Percentiles rank a stretch among this genome's conserved stretches.
Evolutionary conservation across 2,113 vertebrate species (phyloP).

Genomic region (Martes martes): DNA sequence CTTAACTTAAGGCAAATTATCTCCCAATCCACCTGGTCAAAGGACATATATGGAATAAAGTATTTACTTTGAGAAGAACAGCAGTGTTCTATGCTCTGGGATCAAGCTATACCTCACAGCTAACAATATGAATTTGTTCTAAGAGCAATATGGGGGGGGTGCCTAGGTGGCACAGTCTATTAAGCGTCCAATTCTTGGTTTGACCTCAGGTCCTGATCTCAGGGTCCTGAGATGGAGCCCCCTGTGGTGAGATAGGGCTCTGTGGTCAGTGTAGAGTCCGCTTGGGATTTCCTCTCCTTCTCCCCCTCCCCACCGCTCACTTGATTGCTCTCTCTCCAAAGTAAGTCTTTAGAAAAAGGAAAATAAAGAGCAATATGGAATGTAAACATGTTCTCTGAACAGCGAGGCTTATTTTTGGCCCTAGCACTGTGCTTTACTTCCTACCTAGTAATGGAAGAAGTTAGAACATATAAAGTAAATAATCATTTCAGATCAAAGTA

Average conservation of each 20-base stretch:
- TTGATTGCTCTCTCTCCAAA: background rate
- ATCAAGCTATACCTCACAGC: background rate
- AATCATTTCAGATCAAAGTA: conserved; percentile 25
- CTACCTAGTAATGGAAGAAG: background rate
- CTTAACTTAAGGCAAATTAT: conserved; percentile 34
- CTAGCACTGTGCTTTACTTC: background rate
- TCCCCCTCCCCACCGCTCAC: background rate
- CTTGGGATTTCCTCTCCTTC: background rate
- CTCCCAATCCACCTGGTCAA: conserved; percentile 9
- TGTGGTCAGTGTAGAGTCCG: background rate
- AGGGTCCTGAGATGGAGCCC: background rate
- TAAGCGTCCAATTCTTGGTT: background rate
- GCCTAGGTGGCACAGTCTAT: background rate
- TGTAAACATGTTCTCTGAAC: conserved; percentile 3
- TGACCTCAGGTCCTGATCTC: background rate
- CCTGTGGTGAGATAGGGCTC: background rate
- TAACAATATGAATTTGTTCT: conserved; percentile 1
- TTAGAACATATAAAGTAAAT: background rate
- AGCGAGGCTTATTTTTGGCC: conserved; percentile 4
- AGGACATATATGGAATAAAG: background rate
- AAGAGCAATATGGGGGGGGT: background rate
- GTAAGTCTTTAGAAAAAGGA: background rate
- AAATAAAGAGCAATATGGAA: background rate
- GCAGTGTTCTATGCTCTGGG: background rate
- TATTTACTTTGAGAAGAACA: background rate